phyloP scores from a whole-genome alignment of 2,797 vertebrate species.

The Danio kyathit region DNA sequence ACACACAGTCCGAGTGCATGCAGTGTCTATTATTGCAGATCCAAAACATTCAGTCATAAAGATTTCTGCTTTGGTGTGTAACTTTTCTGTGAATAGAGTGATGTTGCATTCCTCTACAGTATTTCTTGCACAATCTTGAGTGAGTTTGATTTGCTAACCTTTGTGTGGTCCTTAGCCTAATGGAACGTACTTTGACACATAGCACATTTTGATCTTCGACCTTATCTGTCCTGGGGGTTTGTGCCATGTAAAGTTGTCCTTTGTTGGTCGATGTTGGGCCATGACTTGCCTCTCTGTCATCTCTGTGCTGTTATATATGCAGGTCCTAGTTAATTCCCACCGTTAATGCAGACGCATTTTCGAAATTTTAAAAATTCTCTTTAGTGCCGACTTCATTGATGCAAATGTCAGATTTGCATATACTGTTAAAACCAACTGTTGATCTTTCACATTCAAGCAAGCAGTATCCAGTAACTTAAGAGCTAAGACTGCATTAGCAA shows the following conservation, averaged over 20 bases:
- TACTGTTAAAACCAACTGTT: not conserved
- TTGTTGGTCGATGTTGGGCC: constrained; percentile 32
- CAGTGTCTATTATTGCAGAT: constrained; percentile 34
- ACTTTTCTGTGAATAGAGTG: constrained; percentile 36
- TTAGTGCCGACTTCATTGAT: constrained; percentile 38
- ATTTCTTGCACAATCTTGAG: too few species aligned
- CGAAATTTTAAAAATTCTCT: constrained; percentile 48
- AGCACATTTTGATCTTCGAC: constrained; percentile 40
- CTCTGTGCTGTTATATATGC: constrained; percentile 20
- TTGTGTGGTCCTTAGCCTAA: constrained; percentile 42
- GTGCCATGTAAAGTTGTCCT: constrained; percentile 30
- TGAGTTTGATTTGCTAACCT: constrained; percentile 31
- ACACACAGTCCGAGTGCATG: constrained; percentile 37
- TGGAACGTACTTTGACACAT: constrained; percentile 50
- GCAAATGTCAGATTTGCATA: constrained; percentile 35
- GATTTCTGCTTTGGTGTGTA: constrained; percentile 32
- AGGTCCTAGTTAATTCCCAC: constrained; percentile 30
- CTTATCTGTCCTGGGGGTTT: constrained; percentile 48
- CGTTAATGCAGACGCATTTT: not conserved
- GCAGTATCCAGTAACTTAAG: too few species aligned
- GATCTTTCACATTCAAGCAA: too few species aligned
- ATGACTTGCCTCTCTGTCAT: not conserved
- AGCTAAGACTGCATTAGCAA: too few species aligned
- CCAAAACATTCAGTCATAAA: constrained; percentile 32
- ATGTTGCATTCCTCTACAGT: constrained; percentile 18